Base-by-base conservation (phyloP, 2,888 invertebrate genomes). In the Scaptomyza cyrtandrae region DNA sequence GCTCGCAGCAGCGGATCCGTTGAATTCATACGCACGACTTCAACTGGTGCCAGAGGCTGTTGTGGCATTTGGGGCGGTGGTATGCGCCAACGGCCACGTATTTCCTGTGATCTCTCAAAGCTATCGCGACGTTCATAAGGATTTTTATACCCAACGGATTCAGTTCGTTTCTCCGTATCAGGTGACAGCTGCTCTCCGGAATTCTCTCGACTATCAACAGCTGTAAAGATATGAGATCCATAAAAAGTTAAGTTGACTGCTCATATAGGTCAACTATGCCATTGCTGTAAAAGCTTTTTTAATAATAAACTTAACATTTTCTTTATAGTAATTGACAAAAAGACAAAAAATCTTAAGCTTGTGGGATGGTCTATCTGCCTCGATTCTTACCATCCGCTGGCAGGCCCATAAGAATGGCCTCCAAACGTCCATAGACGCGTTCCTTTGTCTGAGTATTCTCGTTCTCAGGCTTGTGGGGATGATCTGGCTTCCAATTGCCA, bases 401-500 rank as follows among this genome's bases (percentile, higher is more conserved):
- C 54, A 88, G 5, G 37, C 86, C 86, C 87, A 87, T 86, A 0
- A 86, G 53, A 72, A 86, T 88, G 5, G 81, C 85, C 46, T 88
- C 87, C 37, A 86, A 33, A 0, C 80, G 81, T 0, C 85, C 82
- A 41, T 72, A 79, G 19, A 75, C 71, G 14, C 85, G 77, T 16
- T 84, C 66, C 55, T 62, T 85, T 16, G 84, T 71, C 49, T 61
- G 66, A 7, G 37, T 29, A 6, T 64, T 66, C 0, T 31, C 62
- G 3, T 67, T 63, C 11, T 71, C 60, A 5, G 90, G 90, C 16
- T 64, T 73, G 11, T 73, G 56, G 9, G 90, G 89, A 45, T 75
- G 87, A 24, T 89, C 85, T 11, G 88, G 83, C 64, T 90, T 90
- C 90, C 90, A 90, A 41, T 88, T 88, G 37, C 90, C 90, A 57